Percentiles rank a stretch among this genome's conserved stretches.
These are phyloP conservation scores for Drosophila macrothrix DNA, from an alignment of 2,888 invertebrate species.

Conservation along the genomic window DNA sequence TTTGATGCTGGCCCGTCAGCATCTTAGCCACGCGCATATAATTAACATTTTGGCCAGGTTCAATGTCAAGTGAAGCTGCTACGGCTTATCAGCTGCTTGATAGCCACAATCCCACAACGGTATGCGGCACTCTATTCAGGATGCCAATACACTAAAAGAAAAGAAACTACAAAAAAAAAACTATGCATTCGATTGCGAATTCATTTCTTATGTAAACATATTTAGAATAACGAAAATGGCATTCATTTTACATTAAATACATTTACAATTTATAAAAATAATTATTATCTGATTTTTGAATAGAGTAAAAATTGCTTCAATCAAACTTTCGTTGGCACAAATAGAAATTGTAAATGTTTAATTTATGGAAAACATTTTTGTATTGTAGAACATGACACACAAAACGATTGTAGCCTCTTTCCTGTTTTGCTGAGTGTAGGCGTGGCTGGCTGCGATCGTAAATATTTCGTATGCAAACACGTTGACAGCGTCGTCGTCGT, in stretches of 20 bases:
- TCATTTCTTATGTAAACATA: not conserved
- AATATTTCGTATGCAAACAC: slow-evolving; percentile 78
- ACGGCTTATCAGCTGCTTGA: slow-evolving; percentile 58
- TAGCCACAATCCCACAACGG: slow-evolving; percentile 55
- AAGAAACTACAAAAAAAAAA: not conserved
- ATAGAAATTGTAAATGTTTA: not conserved
- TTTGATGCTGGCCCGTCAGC: slow-evolving; percentile 60
- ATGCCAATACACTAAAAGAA: slow-evolving; percentile 3
- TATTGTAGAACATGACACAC: not conserved
- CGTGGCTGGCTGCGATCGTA: slow-evolving; percentile 53
- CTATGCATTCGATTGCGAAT: not conserved
- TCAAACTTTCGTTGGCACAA: not conserved
- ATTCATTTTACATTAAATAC: not conserved
- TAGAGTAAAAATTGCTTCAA: not conserved
- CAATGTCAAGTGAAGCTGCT: slow-evolving; percentile 66
- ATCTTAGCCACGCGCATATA: slow-evolving; percentile 74
- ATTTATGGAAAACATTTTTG: not conserved
- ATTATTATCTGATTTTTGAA: not conserved
- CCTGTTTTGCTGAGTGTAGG: slow-evolving; percentile 17
- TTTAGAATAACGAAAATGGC: not conserved
- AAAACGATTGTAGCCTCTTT: not conserved
- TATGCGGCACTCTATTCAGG: slow-evolving; percentile 35
- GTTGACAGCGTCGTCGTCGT: slow-evolving; percentile 21
- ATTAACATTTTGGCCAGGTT: slow-evolving; percentile 79
- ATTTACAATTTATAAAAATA: not conserved